These are phyloP conservation scores for Rhadinocentrus ornatus DNA, from an alignment of 2,797 vertebrate genomes.

Conservation along the genomic window DNA sequence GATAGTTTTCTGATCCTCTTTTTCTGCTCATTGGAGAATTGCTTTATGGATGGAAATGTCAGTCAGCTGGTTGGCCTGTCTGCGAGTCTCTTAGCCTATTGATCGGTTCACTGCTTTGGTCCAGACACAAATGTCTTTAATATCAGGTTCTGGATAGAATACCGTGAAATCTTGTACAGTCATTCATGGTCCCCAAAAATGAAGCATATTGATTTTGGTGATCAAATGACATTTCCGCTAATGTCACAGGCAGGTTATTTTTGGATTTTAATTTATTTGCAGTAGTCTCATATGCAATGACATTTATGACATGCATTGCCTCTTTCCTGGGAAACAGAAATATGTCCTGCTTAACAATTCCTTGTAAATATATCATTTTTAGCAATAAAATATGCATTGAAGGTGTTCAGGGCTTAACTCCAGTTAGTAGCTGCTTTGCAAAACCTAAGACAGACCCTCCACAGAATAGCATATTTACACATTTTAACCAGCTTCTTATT, in stretches of 20 bases:
- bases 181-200: slow-evolving; percentile 2
- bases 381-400: neutral
- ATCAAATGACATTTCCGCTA: slow-evolving; percentile 6
- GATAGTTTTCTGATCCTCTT: slow-evolving; percentile 33
- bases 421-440: neutral
- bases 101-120: slow-evolving; percentile 15
- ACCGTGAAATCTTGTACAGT: slow-evolving; percentile 11
- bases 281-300: neutral
- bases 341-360: neutral
- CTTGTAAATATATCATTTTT: neutral
- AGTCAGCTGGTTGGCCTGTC: slow-evolving; percentile 1
- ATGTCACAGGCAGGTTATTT: neutral
- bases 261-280: slow-evolving; percentile 5
- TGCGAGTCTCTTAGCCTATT: slow-evolving; percentile 11
- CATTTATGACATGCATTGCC: neutral
- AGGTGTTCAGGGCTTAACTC: neutral
- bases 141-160: slow-evolving; percentile 7
- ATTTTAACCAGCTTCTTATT: neutral
- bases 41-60: slow-evolving; percentile 15
- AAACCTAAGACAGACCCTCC: neutral
- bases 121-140: slow-evolving; percentile 27
- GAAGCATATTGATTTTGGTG: slow-evolving; percentile 21
- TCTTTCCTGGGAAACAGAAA: neutral
- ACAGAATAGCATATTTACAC: neutral
- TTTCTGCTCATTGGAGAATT: neutral